A percentile compares a stretch with the other conserved stretches of the same genome.
Conservation (phyloP, 2,113 vertebrate species). For the Turnix velox region DNA sequence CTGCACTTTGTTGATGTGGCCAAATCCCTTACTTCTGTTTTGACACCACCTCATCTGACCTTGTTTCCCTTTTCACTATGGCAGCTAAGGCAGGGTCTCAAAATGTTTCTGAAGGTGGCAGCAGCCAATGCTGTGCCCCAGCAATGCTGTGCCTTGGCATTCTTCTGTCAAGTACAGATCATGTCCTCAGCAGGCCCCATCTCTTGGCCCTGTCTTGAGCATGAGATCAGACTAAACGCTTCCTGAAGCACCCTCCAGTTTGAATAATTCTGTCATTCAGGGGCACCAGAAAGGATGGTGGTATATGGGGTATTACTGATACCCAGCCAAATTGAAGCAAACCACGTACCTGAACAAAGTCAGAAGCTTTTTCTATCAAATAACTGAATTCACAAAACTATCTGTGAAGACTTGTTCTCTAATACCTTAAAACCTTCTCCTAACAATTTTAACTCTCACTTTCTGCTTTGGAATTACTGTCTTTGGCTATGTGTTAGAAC, state of each 20-base stretch:
- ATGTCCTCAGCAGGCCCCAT: not conserved
- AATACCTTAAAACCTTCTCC: not conserved
- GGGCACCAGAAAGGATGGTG: not conserved
- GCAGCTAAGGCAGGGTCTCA: not conserved
- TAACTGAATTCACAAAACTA: not conserved
- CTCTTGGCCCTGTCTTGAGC: not conserved
- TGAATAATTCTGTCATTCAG: not conserved
- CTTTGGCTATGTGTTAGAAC: not conserved
- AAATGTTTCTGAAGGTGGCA: not conserved
- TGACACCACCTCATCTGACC: not conserved
- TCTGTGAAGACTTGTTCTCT: not conserved
- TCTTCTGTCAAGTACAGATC: not conserved
- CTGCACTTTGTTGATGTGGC: not conserved
- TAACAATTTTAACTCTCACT: not conserved
- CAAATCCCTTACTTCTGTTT: not conserved
- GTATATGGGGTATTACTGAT: not conserved
- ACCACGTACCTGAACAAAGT: not conserved
- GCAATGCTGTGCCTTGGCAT: not conserved
- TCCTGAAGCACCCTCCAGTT: not conserved
- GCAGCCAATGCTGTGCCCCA: not conserved
- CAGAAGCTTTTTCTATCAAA: not conserved
- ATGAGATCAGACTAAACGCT: not conserved
- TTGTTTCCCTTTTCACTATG: not conserved
- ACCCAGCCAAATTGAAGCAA: not conserved
- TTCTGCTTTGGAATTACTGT: not conserved